Evolutionary conservation across 2,888 invertebrate genomes (phyloP).

Genomic region (Drosophila sordidapex): DNA sequence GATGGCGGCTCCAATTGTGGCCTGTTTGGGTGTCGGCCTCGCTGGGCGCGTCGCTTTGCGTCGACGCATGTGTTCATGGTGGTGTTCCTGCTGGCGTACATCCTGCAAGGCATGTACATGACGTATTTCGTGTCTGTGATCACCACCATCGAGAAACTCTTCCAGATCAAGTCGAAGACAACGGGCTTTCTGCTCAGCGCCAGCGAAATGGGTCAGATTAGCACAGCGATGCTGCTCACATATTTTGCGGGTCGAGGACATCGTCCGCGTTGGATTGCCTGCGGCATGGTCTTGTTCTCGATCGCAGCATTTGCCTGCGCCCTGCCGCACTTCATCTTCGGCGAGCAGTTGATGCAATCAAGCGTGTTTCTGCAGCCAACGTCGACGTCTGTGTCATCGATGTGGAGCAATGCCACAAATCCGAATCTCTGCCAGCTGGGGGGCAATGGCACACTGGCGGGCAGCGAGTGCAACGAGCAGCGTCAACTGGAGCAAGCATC

Average conservation of each 20-base stretch:
- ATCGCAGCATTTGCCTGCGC: constrained; percentile 94
- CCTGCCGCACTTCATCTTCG: constrained; percentile 94
- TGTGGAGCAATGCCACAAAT: constrained; percentile 61
- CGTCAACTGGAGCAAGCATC: constrained; percentile 88
- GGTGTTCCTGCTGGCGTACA: constrained; percentile 94
- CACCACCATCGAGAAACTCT: constrained; percentile 96
- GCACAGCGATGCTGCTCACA: constrained; percentile 93
- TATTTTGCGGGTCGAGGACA: constrained; percentile 97
- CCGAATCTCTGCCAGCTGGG: constrained; percentile 77
- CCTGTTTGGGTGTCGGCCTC: constrained; percentile 91
- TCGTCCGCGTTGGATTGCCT: constrained; percentile 96
- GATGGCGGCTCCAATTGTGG: constrained; percentile 87
- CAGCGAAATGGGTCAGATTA: constrained; percentile 96
- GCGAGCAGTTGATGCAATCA: constrained; percentile 88
- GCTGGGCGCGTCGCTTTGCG: constrained; percentile 91
- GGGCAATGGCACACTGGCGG: constrained; percentile 59
- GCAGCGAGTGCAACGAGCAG: constrained; percentile 87
- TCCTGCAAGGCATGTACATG: constrained; percentile 95
- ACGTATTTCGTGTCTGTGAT: constrained; percentile 97
- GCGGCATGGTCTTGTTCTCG: constrained; percentile 95
- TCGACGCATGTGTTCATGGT: constrained; percentile 95
- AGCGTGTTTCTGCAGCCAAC: constrained; percentile 73
- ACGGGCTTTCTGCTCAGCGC: constrained; percentile 95
- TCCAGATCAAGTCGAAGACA: constrained; percentile 95
- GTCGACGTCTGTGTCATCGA: constrained; percentile 3